phyloP scores from a whole-genome alignment of 2,113 vertebrate species.

The Bubo scandiacus region DNA sequence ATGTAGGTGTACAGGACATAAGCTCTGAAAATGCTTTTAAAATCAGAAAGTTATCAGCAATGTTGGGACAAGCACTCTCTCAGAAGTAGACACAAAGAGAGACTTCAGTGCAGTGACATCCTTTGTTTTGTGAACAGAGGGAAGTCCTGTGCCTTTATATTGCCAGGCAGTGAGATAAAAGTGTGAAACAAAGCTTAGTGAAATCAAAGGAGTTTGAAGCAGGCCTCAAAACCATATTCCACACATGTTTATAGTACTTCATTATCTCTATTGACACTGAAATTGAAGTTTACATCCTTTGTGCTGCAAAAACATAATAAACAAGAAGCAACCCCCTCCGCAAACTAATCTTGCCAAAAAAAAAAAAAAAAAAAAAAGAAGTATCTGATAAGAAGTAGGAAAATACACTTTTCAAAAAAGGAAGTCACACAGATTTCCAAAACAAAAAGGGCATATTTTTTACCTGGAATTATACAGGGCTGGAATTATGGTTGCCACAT shows the following conservation, averaged over 20 bases:
- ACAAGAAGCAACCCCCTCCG: background rate
- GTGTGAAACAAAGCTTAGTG: background rate
- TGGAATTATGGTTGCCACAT: background rate
- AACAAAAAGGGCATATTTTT: background rate
- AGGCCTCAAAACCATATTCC: background rate
- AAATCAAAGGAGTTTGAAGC: background rate
- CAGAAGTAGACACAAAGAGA: background rate
- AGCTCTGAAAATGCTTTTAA: background rate
- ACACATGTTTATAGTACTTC: background rate
- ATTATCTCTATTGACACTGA: background rate
- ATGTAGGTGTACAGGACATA: rapidly evolving
- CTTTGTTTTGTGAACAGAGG: background rate
- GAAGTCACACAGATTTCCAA: background rate
- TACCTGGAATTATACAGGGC: background rate
- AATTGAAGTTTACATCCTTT: background rate
- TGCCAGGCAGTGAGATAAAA: background rate
- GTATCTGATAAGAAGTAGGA: background rate
- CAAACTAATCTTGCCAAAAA: background rate
- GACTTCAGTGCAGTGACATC: background rate
- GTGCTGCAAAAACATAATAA: background rate
- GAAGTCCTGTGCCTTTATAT: background rate
- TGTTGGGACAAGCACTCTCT: background rate
- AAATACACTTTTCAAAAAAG: background rate
- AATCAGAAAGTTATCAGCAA: background rate
- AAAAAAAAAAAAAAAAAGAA: background rate